Conservation (phyloP, 2,113 vertebrate genomes). For the Eulemur macaco region DNA sequence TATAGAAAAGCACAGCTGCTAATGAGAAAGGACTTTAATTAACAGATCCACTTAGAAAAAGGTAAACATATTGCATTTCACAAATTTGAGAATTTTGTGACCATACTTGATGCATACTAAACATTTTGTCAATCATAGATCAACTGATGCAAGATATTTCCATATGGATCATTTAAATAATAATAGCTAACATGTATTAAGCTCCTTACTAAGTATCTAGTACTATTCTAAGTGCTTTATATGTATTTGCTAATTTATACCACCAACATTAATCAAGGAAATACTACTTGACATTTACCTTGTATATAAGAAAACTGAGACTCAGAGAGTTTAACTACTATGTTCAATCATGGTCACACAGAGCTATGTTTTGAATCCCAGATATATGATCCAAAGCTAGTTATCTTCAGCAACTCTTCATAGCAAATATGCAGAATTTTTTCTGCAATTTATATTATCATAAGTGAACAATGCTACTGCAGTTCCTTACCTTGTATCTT, state of each 20-base stretch:
- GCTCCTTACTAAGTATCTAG: not conserved
- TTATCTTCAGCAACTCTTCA: not conserved
- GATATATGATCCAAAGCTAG: not conserved
- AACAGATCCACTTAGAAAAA: constrained; percentile 45
- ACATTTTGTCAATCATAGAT: constrained; percentile 2
- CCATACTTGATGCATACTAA: not conserved
- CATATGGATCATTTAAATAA: not conserved
- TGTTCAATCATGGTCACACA: not conserved
- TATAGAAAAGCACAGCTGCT: constrained; percentile 52
- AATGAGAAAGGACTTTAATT: constrained; percentile 56
- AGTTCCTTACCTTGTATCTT: not conserved
- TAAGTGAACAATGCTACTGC: not conserved
- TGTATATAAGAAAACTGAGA: not conserved
- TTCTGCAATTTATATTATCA: not conserved
- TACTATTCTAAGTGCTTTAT: not conserved
- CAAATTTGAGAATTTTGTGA: constrained; percentile 25
- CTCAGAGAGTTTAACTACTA: not conserved
- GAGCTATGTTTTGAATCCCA: not conserved
- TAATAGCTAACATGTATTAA: not conserved
- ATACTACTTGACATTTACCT: not conserved
- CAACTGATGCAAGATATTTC: constrained; percentile 13
- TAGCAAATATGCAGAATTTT: not conserved
- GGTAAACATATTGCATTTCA: constrained; percentile 24
- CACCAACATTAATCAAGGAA: not conserved
- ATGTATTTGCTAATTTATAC: not conserved